Evolutionary conservation across 2,113 vertebrate genomes (phyloP).

Genomic region (Sylvia atricapilla): DNA sequence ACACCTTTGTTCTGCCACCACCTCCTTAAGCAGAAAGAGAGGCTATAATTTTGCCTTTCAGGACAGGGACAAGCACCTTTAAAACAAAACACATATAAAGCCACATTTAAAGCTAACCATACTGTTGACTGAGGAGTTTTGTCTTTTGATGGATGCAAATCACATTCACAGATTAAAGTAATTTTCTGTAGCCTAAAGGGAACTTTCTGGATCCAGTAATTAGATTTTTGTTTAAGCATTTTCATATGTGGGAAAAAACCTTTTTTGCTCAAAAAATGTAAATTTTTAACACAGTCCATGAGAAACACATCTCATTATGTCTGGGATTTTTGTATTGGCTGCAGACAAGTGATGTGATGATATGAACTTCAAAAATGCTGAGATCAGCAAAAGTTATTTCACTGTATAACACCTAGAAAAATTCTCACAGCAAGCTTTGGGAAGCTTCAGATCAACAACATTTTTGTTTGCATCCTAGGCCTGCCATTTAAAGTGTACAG

Average conservation of each 20-base stretch:
- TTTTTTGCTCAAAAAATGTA: conserved; percentile 52
- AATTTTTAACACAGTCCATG: conserved; percentile 35
- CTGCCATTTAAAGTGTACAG: not conserved
- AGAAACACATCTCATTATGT: conserved; percentile 55
- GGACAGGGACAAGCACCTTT: not conserved
- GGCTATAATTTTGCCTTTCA: not conserved
- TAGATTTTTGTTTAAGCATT: conserved; percentile 71
- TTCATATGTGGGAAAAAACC: conserved; percentile 63
- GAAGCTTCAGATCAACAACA: not conserved
- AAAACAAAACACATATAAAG: not conserved
- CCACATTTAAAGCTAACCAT: not conserved
- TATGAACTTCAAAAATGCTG: conserved; percentile 50
- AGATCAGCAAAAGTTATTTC: conserved; percentile 49
- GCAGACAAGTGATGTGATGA: conserved; percentile 5
- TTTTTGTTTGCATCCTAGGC: not conserved
- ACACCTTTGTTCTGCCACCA: not conserved
- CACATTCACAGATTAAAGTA: conserved; percentile 69
- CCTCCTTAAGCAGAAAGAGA: not conserved
- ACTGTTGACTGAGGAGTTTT: not conserved
- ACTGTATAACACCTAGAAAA: conserved; percentile 10
- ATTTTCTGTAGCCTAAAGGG: conserved; percentile 71
- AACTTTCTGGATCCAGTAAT: conserved; percentile 63
- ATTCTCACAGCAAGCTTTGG: not conserved
- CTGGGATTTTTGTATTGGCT: conserved; percentile 42
- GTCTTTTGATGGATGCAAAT: conserved; percentile 50